Evolutionary conservation across 2,888 invertebrate species (phyloP), one percentile per base, ranked within the genome.

Genomic region (Pyrrhosoma nymphula): DNA sequence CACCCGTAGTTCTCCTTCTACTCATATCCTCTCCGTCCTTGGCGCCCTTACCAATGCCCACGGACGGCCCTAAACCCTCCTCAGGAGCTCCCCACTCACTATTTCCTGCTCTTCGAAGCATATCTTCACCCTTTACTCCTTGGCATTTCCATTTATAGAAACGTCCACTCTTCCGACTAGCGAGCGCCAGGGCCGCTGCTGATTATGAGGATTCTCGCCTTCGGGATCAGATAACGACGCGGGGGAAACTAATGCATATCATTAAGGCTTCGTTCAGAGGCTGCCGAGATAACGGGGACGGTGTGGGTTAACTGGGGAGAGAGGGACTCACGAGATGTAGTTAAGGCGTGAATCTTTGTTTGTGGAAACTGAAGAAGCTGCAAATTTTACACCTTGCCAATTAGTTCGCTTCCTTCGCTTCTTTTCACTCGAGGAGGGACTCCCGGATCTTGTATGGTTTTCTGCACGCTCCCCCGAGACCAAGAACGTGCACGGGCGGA

Each of bases 161-260:
- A 55, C 23, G 89, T 20, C 26, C 56, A 56, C 55, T 89, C n/a
- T n/a, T n/a, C 89, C 55, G 6, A 18, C 89, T 14, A 82, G 47
- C 26, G 23, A 69, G 69, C 23, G n/a, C 69, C 69, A 23, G 82
- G 82, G 30, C 82, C 35, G 16, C 47, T 26, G 47, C 26, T 89
- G 89, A 89, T 89, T 47, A 89, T 89, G 89, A 88, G 69, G 69
- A 82, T 82, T 82, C 82, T 82, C 82, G 82, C 82, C 82, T 82
- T 82, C 16, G 82, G 82, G 82, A 89, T 89, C 89, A 89, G 89
- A 47, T 89, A 89, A n/a, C 89, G 89, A n/a, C 47, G 56, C 56
- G 47, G 89, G 12, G 89, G 89, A 56, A 89, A 89, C 89, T 89
- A 89, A 89, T 89, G 89, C 55, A 89, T 89, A 89, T 89, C 89